Conservation (phyloP, 1,140 invertebrate genomes). For the Trypoxylus dichotomus region DNA sequence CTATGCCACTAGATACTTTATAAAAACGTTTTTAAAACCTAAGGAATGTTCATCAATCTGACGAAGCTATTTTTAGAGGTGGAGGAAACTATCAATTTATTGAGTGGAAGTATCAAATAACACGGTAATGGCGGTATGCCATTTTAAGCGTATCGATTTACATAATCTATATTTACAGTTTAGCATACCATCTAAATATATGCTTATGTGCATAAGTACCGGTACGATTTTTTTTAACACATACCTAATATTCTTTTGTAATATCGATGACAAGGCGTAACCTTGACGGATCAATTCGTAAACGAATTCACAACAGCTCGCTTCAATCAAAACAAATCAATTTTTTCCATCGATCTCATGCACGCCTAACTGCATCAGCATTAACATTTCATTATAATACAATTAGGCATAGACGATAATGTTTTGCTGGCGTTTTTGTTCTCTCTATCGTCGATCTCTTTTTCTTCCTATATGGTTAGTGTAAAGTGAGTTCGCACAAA, state of each 20-base stretch:
- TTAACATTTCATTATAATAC: not conserved
- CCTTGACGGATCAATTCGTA: not conserved
- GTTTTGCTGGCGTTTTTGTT: not conserved
- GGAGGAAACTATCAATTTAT: too few relatives aligned
- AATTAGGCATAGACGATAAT: not conserved
- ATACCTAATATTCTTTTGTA: not conserved
- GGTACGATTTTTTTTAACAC: not conserved
- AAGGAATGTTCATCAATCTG: too few relatives aligned
- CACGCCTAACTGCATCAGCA: conserved; percentile 12
- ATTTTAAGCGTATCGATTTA: too few relatives aligned
- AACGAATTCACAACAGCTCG: not conserved
- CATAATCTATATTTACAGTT: too few relatives aligned
- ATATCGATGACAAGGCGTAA: not conserved
- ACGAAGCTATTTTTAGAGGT: too few relatives aligned
- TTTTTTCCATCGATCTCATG: not conserved
- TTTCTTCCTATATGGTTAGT: not conserved
- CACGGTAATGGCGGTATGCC: too few relatives aligned
- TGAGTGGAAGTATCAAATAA: too few relatives aligned
- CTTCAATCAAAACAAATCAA: conserved; percentile 12
- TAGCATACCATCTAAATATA: too few relatives aligned
- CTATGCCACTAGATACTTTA: too few relatives aligned
- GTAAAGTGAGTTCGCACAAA: not conserved
- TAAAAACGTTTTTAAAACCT: too few relatives aligned
- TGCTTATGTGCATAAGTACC: too few relatives aligned
- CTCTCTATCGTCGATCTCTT: not conserved